These are phyloP conservation scores for Argya squamiceps DNA, from an alignment of 2,797 vertebrate genomes.

Conservation along the genomic window DNA sequence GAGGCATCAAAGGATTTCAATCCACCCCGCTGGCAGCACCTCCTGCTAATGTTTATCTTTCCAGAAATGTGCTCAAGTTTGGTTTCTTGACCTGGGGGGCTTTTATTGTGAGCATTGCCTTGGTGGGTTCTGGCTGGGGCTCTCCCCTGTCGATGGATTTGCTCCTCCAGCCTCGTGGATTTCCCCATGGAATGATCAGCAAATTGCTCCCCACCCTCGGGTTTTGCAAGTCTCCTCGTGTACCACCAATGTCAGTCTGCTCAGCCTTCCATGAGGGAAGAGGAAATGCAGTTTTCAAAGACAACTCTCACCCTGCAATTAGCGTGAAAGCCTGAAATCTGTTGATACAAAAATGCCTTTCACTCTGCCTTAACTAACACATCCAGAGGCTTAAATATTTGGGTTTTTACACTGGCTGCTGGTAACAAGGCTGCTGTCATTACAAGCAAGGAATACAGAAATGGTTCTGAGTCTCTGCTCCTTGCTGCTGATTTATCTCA, in stretches of 20 bases:
- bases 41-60: not conserved
- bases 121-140: not conserved
- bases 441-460: not conserved
- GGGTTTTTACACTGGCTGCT: not conserved
- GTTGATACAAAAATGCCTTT: not conserved
- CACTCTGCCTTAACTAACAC: not conserved
- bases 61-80: not conserved
- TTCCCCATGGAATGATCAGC: not conserved
- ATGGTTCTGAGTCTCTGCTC: not conserved
- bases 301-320: not conserved
- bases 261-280: not conserved
- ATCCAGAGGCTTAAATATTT: not conserved
- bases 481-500: not conserved
- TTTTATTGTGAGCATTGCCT: not conserved
- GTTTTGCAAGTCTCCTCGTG: not conserved
- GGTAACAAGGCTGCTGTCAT: not conserved
- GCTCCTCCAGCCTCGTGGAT: not conserved
- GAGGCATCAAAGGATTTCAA: not conserved
- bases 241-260: not conserved
- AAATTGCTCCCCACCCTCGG: not conserved
- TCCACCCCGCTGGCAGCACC: not conserved
- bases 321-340: not conserved
- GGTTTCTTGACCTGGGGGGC: not conserved
- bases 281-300: not conserved
- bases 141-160: rapidly evolving